Base-by-base conservation (phyloP, 2,888 invertebrate genomes). In the Drosophila emarginata region DNA sequence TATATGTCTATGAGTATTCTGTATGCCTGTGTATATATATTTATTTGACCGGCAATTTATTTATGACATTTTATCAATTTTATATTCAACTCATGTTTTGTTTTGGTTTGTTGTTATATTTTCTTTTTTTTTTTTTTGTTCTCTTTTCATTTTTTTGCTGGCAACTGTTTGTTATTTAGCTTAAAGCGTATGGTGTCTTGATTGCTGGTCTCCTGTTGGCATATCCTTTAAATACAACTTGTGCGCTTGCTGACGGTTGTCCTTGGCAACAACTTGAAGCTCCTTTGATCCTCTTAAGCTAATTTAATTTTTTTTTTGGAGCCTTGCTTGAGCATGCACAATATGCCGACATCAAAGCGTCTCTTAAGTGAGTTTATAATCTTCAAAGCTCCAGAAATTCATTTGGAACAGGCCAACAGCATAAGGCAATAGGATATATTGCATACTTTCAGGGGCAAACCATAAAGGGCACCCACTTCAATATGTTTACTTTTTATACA, bases 341-440 rank as follows among this genome's bases (percentile, higher is more conserved):
- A 58, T 21, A 67, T 51, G 73, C 62, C 80, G 73, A 90, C 89
- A 88, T 90, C 89, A 91, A 91, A 90, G 85, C 84, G 73, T 63
- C 84, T 77, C 82, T 78, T 82, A 89, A 89, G 87, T 82, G 85
- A 80, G 77, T 82, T 89, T 86, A 74, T 76, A 89, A 89, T 89
- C 89, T 89, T 90, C 89, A 91, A 91, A 90, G 90, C 90, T 91
- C 90, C 84, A 86, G 89, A 87, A 89, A 90, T 91, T 89, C 87
- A 89, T 81, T 67, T 72, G 39, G 61, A 90, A 78, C 87, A 91
- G 91, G 91, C 80, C 67, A 67, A 5, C 91, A 91, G 90, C 64
- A 9, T 1, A 2, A 0, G 2, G 2, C 23, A 51, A 61, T 50
- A 28, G 32, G 57, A 53, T n/a, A 18, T 2, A 37, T 45, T 74